phyloP scores from a whole-genome alignment of 1,140 invertebrate species.

The Leptinotarsa defecta region DNA sequence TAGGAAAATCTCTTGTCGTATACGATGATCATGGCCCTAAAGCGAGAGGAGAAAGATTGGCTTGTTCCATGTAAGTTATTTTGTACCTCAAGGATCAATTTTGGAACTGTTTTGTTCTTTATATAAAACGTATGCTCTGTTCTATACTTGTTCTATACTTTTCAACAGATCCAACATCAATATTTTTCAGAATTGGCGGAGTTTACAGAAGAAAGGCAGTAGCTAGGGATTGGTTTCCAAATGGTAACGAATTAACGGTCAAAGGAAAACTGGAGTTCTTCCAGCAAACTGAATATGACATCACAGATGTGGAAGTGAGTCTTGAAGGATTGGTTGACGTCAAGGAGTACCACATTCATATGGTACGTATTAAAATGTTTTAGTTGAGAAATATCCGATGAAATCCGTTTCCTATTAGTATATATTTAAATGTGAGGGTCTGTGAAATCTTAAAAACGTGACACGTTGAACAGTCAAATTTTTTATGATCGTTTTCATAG shows the following conservation, averaged over 20 bases:
- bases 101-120: too few species aligned
- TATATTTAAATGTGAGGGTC: too few species aligned
- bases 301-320: slow-evolving; percentile 77
- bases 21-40: slow-evolving; percentile 87
- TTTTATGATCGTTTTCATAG: too few species aligned
- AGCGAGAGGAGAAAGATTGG: slow-evolving; percentile 83
- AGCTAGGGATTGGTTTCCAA: slow-evolving; percentile 84
- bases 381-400: too few species aligned
- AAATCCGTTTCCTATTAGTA: too few species aligned
- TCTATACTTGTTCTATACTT: too few species aligned
- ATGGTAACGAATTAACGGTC: slow-evolving; percentile 66
- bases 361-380: slow-evolving; percentile 60
- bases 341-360: slow-evolving; percentile 81
- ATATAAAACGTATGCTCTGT: too few species aligned
- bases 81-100: too few species aligned
- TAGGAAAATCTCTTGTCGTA: slow-evolving; percentile 85
- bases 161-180: neutral
- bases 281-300: slow-evolving; percentile 84
- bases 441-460: too few species aligned
- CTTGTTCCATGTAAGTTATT: slow-evolving; percentile 77
- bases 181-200: slow-evolving; percentile 67
- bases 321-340: slow-evolving; percentile 73
- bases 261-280: slow-evolving; percentile 79
- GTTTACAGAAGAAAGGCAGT: slow-evolving; percentile 82
- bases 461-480: too few species aligned